phyloP scores from a whole-genome alignment of 2,113 vertebrate genomes.

The Delphinus delphis region DNA sequence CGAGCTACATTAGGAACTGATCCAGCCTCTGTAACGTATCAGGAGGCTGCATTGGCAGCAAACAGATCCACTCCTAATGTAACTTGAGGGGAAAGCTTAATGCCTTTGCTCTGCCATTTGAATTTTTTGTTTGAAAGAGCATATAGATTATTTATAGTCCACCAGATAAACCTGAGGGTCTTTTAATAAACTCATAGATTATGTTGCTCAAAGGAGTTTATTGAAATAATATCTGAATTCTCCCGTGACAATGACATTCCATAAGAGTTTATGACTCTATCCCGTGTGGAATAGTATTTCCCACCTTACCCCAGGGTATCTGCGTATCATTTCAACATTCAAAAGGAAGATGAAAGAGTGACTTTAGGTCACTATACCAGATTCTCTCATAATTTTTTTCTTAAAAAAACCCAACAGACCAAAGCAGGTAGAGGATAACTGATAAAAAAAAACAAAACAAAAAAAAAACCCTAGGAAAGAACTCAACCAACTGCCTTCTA shows the following conservation, averaged over 20 bases:
- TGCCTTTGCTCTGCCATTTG: slow-evolving; percentile 61
- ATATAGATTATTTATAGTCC: slow-evolving; percentile 74
- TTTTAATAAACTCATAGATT: slow-evolving; percentile 78
- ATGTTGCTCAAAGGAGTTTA: slow-evolving; percentile 73
- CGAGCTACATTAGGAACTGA: slow-evolving; percentile 51
- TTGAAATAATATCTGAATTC: slow-evolving; percentile 77
- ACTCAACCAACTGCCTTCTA: not conserved
- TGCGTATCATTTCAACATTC: slow-evolving; percentile 54
- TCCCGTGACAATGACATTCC: slow-evolving; percentile 64
- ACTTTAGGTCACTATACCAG: slow-evolving; percentile 31
- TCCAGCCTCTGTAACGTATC: slow-evolving; percentile 52
- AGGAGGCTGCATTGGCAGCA: slow-evolving; percentile 55
- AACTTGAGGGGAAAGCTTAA: slow-evolving; percentile 68
- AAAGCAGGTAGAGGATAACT: not conserved
- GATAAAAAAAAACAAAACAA: not conserved
- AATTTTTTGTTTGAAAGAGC: slow-evolving; percentile 71
- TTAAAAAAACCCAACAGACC: slow-evolving; percentile 23
- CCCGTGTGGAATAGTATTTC: slow-evolving; percentile 61
- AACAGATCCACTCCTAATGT: slow-evolving; percentile 57
- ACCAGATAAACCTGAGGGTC: slow-evolving; percentile 69
- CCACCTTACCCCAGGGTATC: slow-evolving; percentile 62
- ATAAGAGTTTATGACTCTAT: slow-evolving; percentile 60
- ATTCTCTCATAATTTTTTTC: not conserved
- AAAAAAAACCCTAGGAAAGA: not conserved
- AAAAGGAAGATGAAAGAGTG: slow-evolving; percentile 52